Percentiles rank a stretch among this genome's conserved stretches.
Evolutionary conservation across 1,140 invertebrate genomes (phyloP).

Genomic region (Heliconius hermathena): DNA sequence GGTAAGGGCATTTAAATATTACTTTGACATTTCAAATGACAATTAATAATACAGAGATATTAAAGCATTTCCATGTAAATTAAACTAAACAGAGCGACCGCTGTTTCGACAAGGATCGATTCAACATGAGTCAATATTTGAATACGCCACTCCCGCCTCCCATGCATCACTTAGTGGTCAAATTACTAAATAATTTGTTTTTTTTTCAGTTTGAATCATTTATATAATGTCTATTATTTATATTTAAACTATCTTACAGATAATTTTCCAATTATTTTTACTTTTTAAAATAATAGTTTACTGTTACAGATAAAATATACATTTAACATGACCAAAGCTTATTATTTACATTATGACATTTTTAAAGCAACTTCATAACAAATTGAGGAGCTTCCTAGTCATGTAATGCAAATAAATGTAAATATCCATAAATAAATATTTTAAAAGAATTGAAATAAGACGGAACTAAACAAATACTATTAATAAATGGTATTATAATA

Average conservation of each 20-base stretch:
- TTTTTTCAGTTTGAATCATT: not conserved
- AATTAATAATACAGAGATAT: conserved; percentile 7
- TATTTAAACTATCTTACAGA: not conserved
- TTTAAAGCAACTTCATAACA: too few relatives aligned
- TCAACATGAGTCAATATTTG: conserved; percentile 33
- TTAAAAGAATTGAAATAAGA: too few relatives aligned
- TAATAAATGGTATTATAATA: too few relatives aligned
- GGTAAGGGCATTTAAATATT: not conserved
- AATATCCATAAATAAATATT: too few relatives aligned
- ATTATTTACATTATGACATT: too few relatives aligned
- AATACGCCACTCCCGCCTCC: conserved; percentile 21
- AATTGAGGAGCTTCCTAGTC: too few relatives aligned
- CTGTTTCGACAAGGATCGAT: conserved; percentile 20
- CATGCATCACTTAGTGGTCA: conserved; percentile 27
- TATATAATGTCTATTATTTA: conserved; percentile 9
- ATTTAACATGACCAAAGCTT: too few relatives aligned
- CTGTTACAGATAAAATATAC: not conserved
- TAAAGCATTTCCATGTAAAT: conserved; percentile 32
- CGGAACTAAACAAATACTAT: too few relatives aligned
- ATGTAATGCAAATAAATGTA: too few relatives aligned
- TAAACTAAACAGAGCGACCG: conserved; percentile 20
- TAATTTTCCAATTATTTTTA: not conserved
- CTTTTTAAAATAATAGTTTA: not conserved
- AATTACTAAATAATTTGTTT: conserved; percentile 9
- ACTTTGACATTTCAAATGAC: not conserved